These are phyloP conservation scores for Tetramorium bicarinatum DNA, from an alignment of 2,888 invertebrate species.

Conservation along the genomic window DNA sequence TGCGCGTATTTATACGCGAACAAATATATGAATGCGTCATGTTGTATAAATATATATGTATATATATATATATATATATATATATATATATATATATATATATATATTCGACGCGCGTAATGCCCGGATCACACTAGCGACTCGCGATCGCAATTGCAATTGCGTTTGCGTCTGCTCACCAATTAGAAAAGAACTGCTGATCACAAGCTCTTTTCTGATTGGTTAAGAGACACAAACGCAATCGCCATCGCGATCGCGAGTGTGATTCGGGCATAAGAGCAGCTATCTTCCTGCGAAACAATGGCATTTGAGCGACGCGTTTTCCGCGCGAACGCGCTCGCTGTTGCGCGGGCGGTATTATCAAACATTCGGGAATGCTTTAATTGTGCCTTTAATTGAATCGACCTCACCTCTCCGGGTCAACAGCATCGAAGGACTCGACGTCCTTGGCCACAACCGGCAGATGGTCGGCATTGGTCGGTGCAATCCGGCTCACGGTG, in stretches of 20 bases:
- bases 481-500: constrained; percentile 56
- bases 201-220: too few species aligned
- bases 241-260: too few species aligned
- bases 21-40: background rate
- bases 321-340: background rate
- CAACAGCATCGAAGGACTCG: constrained; percentile 72
- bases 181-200: too few species aligned
- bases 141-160: too few species aligned
- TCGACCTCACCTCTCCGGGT: constrained; percentile 69
- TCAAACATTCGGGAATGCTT: constrained; percentile 73
- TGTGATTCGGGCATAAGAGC: too few species aligned
- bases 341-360: constrained; percentile 24
- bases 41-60: background rate
- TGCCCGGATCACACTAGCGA: too few species aligned
- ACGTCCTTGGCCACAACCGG: constrained; percentile 80
- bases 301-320: constrained; percentile 25
- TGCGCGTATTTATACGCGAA: background rate
- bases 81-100: background rate
- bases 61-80: background rate
- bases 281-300: constrained; percentile 34
- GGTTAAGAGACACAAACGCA: too few species aligned
- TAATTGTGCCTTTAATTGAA: constrained; percentile 76
- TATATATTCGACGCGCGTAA: background rate
- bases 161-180: too few species aligned
- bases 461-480: constrained; percentile 76